A percentile compares a stretch with the other conserved stretches of the same genome.
Evolutionary conservation across 2,113 vertebrate species (phyloP).

Genomic region (Herpetotheres cachinnans): DNA sequence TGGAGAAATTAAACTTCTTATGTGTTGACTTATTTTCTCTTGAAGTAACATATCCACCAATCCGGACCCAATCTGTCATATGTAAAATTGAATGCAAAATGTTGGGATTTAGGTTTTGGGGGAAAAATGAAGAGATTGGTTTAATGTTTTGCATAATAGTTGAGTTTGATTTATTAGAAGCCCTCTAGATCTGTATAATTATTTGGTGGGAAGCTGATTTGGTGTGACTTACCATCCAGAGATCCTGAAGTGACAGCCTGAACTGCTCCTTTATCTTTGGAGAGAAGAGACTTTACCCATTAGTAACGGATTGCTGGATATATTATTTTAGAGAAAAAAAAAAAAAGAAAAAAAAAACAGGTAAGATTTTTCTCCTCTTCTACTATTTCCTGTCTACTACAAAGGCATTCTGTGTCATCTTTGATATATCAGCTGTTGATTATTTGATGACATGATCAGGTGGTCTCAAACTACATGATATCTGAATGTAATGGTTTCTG

Average conservation of each 20-base stretch:
- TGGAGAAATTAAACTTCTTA: slow-evolving; percentile 64
- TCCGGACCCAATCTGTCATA: slow-evolving; percentile 52
- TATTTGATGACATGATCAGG: background rate
- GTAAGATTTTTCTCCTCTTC: slow-evolving; percentile 62
- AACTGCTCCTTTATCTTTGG: slow-evolving; percentile 70
- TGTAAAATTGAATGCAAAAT: background rate
- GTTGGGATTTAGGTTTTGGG: slow-evolving; percentile 13
- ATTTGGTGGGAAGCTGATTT: slow-evolving; percentile 66
- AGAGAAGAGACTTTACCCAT: slow-evolving; percentile 65
- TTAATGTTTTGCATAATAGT: slow-evolving; percentile 30
- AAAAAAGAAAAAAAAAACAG: background rate
- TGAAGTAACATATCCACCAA: slow-evolving; percentile 73
- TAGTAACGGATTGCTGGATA: slow-evolving; percentile 73
- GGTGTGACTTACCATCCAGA: slow-evolving; percentile 67
- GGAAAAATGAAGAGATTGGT: background rate
- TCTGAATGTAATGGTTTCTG: background rate
- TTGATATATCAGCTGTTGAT: background rate
- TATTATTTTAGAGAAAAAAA: slow-evolving; percentile 72
- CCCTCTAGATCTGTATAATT: slow-evolving; percentile 41
- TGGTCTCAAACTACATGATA: background rate
- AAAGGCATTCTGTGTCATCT: slow-evolving; percentile 20
- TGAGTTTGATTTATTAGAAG: slow-evolving; percentile 52
- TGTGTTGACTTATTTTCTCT: slow-evolving; percentile 63
- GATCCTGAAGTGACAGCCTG: slow-evolving; percentile 72
- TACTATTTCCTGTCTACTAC: slow-evolving; percentile 10